These are phyloP conservation scores for Bubo scandiacus DNA, from an alignment of 2,113 vertebrate species.

Conservation along the genomic window DNA sequence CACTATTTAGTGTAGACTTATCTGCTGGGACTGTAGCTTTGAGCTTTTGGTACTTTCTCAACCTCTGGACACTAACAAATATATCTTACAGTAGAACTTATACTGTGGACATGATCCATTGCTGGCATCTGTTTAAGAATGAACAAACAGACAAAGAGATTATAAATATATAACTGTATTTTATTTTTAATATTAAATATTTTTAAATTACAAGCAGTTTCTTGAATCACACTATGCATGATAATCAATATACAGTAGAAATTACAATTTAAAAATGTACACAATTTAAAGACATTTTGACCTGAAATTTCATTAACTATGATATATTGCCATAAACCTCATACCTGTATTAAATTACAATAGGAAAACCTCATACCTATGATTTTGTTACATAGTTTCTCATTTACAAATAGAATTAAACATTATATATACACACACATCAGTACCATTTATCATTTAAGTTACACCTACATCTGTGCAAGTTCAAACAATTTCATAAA, in stretches of 20 bases:
- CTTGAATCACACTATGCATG: slow-evolving; percentile 98
- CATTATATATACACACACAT: slow-evolving; percentile 81
- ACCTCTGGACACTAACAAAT: background rate
- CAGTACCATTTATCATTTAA: slow-evolving; percentile 82
- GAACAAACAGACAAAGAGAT: slow-evolving; percentile 62
- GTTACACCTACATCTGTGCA: slow-evolving; percentile 83
- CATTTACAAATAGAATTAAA: slow-evolving; percentile 82
- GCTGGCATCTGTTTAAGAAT: slow-evolving; percentile 47
- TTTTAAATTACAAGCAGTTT: slow-evolving; percentile 99
- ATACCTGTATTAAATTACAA: slow-evolving; percentile 83
- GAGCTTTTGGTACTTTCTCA: background rate
- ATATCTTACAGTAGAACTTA: background rate
- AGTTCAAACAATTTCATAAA: slow-evolving; percentile 85
- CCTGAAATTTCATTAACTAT: slow-evolving; percentile 82
- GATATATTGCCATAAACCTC: slow-evolving; percentile 84
- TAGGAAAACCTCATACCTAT: slow-evolving; percentile 78
- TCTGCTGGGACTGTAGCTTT: background rate
- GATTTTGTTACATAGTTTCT: slow-evolving; percentile 76
- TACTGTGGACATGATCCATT: background rate
- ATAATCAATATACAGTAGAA: slow-evolving; percentile 98
- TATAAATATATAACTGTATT: slow-evolving; percentile 89
- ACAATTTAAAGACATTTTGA: slow-evolving; percentile 88
- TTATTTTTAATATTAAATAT: slow-evolving; percentile 99
- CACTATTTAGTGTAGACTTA: background rate
- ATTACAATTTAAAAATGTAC: slow-evolving; percentile 97